These are phyloP conservation scores for Achlya flavicornis DNA, from an alignment of 2,888 invertebrate genomes.

Conservation along the genomic window DNA sequence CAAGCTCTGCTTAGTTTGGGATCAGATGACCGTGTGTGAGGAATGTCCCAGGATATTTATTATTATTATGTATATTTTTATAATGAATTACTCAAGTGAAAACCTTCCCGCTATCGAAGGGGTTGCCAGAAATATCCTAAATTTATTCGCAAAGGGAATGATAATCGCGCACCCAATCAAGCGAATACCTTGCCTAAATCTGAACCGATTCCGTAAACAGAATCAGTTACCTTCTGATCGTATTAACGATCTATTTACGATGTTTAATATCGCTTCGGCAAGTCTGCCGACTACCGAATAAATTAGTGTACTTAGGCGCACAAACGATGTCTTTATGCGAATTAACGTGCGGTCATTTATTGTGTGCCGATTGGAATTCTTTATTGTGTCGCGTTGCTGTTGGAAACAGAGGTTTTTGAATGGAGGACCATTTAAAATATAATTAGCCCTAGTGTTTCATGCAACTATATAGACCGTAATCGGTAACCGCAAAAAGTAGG, in stretches of 20 bases:
- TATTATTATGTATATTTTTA: too few relatives aligned
- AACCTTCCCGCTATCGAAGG: too few relatives aligned
- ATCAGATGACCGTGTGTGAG: too few relatives aligned
- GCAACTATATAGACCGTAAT: too few relatives aligned
- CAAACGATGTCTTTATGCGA: background rate
- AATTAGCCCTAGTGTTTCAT: too few relatives aligned
- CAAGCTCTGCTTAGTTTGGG: too few relatives aligned
- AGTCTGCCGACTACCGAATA: conserved; percentile 2
- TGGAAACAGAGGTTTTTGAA: too few relatives aligned
- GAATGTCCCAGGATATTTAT: too few relatives aligned
- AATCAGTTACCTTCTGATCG: conserved; percentile 40
- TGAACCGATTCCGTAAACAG: conserved; percentile 34
- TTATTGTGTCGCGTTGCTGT: too few relatives aligned
- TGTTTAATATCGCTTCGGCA: conserved; percentile 23
- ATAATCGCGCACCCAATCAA: conserved; percentile 1
- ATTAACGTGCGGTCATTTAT: background rate
- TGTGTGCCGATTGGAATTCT: background rate
- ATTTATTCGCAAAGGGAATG: conserved; percentile 2
- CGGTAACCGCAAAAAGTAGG: too few relatives aligned
- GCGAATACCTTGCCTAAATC: conserved; percentile 21
- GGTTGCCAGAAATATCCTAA: background rate
- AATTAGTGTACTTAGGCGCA: conserved; percentile 17
- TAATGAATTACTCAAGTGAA: too few relatives aligned
- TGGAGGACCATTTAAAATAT: too few relatives aligned
- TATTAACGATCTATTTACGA: conserved; percentile 33